A percentile compares a stretch with the other conserved stretches of the same genome.
Conservation (phyloP, 2,113 vertebrate species). For the Apeltes quadracus region DNA sequence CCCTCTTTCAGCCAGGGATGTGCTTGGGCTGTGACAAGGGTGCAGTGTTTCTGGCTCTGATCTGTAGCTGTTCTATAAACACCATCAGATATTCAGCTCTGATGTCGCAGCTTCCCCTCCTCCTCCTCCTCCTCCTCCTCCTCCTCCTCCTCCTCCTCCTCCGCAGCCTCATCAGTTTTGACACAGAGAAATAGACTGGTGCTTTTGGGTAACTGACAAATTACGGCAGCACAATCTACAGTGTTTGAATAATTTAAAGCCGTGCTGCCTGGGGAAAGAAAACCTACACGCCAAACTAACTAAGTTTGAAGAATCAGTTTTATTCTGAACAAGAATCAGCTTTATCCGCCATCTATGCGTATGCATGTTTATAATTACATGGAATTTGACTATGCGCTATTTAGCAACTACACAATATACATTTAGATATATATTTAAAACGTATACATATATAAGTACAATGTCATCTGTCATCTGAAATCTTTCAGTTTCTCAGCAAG, state of each 20-base stretch:
- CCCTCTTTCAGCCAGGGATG: conserved; percentile 46
- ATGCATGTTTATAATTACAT: too few species aligned
- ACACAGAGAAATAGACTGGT: conserved; percentile 72
- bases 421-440: too few species aligned
- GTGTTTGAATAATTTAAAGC: conserved; percentile 70
- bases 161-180: conserved; percentile 72
- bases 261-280: conserved; percentile 17
- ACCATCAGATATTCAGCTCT: conserved; percentile 71
- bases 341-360: too few species aligned
- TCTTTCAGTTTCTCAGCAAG: conserved; percentile 39
- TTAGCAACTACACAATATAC: too few species aligned
- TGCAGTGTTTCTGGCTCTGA: conserved; percentile 60
- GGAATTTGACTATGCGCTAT: too few species aligned
- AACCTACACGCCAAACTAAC: conserved; percentile 31
- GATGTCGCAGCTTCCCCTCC: conserved; percentile 50
- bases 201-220: conserved; percentile 76
- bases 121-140: conserved; percentile 50
- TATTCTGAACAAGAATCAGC: too few species aligned
- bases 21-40: conserved; percentile 51
- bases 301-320: too few species aligned
- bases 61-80: conserved; percentile 55
- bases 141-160: conserved; percentile 40
- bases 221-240: conserved; percentile 64
- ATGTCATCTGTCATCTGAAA: conserved; percentile 42
- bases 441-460: conserved; percentile 1